phyloP scores from a whole-genome alignment of 2,113 vertebrate genomes.

The Hyperoodon ampullatus region DNA sequence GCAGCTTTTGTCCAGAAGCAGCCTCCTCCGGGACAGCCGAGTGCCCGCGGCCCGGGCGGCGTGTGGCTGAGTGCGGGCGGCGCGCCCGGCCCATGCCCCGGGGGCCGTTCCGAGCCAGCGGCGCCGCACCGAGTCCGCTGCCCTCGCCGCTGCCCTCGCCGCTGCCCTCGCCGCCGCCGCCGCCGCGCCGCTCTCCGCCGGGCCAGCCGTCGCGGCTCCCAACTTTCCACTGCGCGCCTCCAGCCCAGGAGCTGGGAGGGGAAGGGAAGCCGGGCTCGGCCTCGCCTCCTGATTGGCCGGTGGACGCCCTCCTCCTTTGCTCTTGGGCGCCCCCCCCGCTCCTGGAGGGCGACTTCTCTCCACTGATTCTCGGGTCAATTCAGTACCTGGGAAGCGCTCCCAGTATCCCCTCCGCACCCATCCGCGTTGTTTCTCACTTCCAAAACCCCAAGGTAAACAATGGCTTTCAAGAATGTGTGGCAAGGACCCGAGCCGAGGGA shows the following conservation, averaged over 20 bases:
- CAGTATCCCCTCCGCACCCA: neutral
- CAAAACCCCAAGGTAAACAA: neutral
- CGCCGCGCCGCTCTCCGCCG: neutral
- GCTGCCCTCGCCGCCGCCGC: neutral
- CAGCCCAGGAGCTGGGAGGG: neutral
- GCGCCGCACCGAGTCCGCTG: conserved; percentile 4
- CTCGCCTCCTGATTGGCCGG: conserved; percentile 66
- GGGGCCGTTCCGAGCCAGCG: conserved; percentile 18
- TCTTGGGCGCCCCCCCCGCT: neutral
- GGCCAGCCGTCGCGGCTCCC: conserved; percentile 29
- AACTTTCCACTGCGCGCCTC: conserved; percentile 5
- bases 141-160: neutral
- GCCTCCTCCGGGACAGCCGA: conserved; percentile 59
- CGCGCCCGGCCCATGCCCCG: conserved; percentile 60
- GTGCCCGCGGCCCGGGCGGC: conserved; percentile 67
- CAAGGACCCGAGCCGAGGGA: neutral
- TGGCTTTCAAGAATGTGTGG: conserved; percentile 10
- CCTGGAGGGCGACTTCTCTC: neutral
- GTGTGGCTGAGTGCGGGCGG: conserved; percentile 57
- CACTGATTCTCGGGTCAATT: neutral
- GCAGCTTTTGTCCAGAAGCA: conserved; percentile 74
- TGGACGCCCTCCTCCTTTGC: neutral
- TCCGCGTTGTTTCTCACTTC: neutral
- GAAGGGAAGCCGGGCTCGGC: neutral
- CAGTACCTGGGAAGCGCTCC: neutral